phyloP scores from a whole-genome alignment of 2,113 vertebrate genomes.

The Cryptotis parvus region DNA sequence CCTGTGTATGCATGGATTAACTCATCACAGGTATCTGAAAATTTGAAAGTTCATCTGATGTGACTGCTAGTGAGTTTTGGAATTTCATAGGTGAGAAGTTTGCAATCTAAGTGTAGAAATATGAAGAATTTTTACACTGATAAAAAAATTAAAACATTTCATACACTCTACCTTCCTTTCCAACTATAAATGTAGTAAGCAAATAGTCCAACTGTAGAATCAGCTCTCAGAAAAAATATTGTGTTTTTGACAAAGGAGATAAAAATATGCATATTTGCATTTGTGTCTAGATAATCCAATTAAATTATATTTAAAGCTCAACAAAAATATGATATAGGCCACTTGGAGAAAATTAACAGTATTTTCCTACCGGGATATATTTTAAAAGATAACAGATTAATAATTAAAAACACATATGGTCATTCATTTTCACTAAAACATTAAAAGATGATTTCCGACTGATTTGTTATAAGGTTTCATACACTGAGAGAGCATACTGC shows the following conservation, averaged over 20 bases:
- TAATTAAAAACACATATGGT: conserved; percentile 5
- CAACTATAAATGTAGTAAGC: neutral
- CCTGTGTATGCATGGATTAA: neutral
- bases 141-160: conserved; percentile 46
- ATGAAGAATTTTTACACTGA: neutral
- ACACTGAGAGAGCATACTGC: conserved; percentile 69
- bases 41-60: conserved; percentile 39
- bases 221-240: neutral
- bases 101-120: neutral
- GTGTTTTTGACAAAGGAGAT: conserved; percentile 35
- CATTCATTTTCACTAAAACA: conserved; percentile 29
- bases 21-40: conserved; percentile 16
- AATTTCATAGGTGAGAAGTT: conserved; percentile 19
- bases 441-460: conserved; percentile 69
- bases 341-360: conserved; percentile 7
- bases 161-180: neutral
- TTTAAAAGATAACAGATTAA: neutral
- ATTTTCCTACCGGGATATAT: conserved; percentile 24
- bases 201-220: neutral
- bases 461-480: conserved; percentile 26
- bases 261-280: neutral
- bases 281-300: conserved; percentile 55
- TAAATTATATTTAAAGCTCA: conserved; percentile 63
- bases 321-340: conserved; percentile 56
- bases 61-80: neutral